Percentiles rank a stretch among this genome's conserved stretches.
These are phyloP conservation scores for Petrocephalus zakoni DNA, from an alignment of 2,113 vertebrate genomes.

Conservation along the genomic window DNA sequence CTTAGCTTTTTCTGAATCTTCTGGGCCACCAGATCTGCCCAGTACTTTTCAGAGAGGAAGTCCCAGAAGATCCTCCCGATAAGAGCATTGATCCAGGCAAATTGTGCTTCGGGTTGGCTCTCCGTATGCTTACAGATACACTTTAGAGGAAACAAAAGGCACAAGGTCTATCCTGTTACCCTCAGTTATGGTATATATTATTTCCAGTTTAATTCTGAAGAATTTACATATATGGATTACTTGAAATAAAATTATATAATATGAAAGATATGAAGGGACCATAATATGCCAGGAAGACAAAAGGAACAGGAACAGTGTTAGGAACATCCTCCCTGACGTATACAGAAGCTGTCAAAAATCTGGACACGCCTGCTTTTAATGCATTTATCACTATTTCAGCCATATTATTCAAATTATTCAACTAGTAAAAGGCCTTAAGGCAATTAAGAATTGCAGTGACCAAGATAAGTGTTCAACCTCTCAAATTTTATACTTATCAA, in stretches of 20 bases:
- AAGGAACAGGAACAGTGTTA: not conserved
- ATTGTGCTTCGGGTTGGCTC: slow-evolving; percentile 24
- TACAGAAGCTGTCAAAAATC: not conserved
- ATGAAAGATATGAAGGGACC: not conserved
- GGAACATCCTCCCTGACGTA: too few species aligned
- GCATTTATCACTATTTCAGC: not conserved
- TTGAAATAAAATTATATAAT: not conserved
- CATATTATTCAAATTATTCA: not conserved
- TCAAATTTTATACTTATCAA: not conserved
- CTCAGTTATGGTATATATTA: not conserved
- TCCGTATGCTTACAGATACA: slow-evolving; percentile 46
- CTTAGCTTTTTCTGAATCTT: slow-evolving; percentile 86
- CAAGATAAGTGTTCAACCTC: not conserved
- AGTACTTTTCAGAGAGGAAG: slow-evolving; percentile 73
- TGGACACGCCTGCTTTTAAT: not conserved
- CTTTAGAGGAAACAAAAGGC: slow-evolving; percentile 37
- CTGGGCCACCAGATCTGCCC: slow-evolving; percentile 66
- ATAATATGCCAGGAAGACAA: not conserved
- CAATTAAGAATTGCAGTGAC: not conserved
- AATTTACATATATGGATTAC: not conserved
- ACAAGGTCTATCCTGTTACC: not conserved
- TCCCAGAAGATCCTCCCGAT: slow-evolving; percentile 83
- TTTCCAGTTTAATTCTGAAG: not conserved
- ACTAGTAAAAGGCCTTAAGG: not conserved
- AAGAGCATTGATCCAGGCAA: slow-evolving; percentile 70